Base-by-base conservation (phyloP, 2,797 vertebrate genomes). In the Picus viridis region DNA sequence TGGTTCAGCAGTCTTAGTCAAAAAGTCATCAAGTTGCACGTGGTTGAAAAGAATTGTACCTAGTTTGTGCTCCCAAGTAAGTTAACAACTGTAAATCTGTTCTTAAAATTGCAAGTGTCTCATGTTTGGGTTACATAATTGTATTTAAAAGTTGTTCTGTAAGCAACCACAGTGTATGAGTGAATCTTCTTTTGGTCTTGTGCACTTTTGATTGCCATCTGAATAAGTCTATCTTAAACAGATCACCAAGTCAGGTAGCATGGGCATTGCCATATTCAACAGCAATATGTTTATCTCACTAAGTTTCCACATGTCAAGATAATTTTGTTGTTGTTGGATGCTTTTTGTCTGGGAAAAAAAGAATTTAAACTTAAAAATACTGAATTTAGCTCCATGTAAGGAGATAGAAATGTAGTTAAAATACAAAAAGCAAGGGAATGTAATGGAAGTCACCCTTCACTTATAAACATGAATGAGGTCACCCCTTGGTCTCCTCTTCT, bases 191-290 rank as follows among this genome's bases (percentile, higher is more conserved):
- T 70, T 78, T 14, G 30, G 41, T 75, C 13, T 82, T 57, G 12
- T 54, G 9, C 49, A 22, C 65, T 93, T 72, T 83, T 92, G 69
- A 24, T 23, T 62, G 30, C 51, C 56, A 63, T 72, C 78, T 87
- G 67, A 83, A 75, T 78, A 83, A 75, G 77, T 86, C 39, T 69
- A 30, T 77, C 2, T 1, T 74, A 34, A 91, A 63, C 41, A 89
- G 68, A 59, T 62, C 54, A 68, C 74, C 74, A 88, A 59, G 74
- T 91, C 82, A 88, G 61, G 90, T 63, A 95, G 90, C 70, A 88
- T 0, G 4, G 32, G 30, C 72, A 36, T 61, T 64, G 77, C 89
- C 91, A 94, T 95, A 79, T 90, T 89, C 89, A 95, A 56, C 83
- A 91, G 23, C 67, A 79, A 62, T 72, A 9, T 45, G 45, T 92